Conservation (phyloP, 2,797 vertebrate genomes). For the Parambassis ranga region DNA sequence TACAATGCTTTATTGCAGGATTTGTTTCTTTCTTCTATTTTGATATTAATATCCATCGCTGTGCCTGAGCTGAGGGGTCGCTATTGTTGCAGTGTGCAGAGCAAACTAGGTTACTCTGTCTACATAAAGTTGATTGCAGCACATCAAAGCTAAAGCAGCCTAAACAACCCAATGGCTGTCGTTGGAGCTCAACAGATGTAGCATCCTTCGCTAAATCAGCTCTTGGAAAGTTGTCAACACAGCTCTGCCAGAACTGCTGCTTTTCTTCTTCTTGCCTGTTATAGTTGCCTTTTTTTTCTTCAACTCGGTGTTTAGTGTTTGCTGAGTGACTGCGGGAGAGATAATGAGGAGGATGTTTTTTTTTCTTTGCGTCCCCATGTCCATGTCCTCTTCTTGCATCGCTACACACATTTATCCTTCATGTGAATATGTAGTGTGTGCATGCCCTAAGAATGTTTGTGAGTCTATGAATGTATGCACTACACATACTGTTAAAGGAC, state of each 20-base stretch:
- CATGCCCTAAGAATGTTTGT: neutral
- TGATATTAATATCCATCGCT: constrained; percentile 34
- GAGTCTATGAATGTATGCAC: neutral
- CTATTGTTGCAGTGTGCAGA: constrained; percentile 22
- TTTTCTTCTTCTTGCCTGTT: constrained; percentile 43
- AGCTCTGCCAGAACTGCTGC: constrained; percentile 54
- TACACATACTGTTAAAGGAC: neutral
- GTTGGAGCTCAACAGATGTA: constrained; percentile 64
- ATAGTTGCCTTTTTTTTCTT: constrained; percentile 34
- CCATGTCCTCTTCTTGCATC: constrained; percentile 31
- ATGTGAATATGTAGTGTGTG: neutral
- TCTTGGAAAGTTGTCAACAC: constrained; percentile 71
- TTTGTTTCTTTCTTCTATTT: constrained; percentile 55
- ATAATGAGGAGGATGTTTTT: constrained; percentile 58
- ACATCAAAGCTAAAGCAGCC: constrained; percentile 46
- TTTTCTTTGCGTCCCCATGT: constrained; percentile 29
- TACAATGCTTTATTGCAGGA: constrained; percentile 24
- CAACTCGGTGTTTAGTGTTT: constrained; percentile 49
- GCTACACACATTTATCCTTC: constrained; percentile 3
- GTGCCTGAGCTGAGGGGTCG: constrained; percentile 29
- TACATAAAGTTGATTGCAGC: constrained; percentile 48
- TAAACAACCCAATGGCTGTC: constrained; percentile 53
- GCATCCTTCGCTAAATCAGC: constrained; percentile 63
- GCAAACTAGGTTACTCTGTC: constrained; percentile 62
- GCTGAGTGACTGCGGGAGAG: constrained; percentile 48